Percentiles rank a stretch among this genome's conserved stretches.
These are phyloP conservation scores for Aphelenchoides fujianensis DNA, from an alignment of 1,140 invertebrate genomes.

Conservation along the genomic window DNA sequence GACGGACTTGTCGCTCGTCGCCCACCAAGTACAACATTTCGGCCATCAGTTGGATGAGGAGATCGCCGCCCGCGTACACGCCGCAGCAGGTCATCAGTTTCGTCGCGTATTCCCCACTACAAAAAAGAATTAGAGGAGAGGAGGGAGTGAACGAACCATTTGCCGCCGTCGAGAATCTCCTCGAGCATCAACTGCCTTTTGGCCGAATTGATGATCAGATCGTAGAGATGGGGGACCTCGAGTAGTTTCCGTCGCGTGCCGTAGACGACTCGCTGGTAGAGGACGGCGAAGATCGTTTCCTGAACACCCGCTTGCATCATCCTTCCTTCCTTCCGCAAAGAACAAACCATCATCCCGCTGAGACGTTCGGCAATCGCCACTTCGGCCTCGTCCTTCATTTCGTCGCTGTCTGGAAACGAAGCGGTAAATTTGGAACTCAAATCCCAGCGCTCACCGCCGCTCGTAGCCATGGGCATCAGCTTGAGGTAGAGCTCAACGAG, in stretches of 20 bases:
- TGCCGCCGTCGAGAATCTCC: not conserved
- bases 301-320: too few species aligned
- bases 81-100: not conserved
- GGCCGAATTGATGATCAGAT: not conserved
- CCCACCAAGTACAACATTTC: conserved; percentile 4
- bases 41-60: not conserved
- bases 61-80: not conserved
- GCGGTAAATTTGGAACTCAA: too few species aligned
- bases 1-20: too few species aligned
- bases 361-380: too few species aligned
- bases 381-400: too few species aligned
- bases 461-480: not conserved
- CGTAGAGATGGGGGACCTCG: not conserved
- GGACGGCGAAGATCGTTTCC: not conserved
- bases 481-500: not conserved
- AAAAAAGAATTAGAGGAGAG: not conserved
- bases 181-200: not conserved
- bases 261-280: conserved; percentile 5
- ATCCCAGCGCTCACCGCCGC: too few species aligned
- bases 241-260: not conserved
- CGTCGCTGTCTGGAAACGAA: too few species aligned
- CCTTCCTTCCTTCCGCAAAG: too few species aligned
- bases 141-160: not conserved
- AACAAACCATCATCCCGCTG: too few species aligned
- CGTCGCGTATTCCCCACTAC: not conserved